These are phyloP conservation scores for Aurelia aurita complex sp. Pacific DNA, from an alignment of 30 jellyfish, hydroid and myxozoan species.

Conservation along the genomic window DNA sequence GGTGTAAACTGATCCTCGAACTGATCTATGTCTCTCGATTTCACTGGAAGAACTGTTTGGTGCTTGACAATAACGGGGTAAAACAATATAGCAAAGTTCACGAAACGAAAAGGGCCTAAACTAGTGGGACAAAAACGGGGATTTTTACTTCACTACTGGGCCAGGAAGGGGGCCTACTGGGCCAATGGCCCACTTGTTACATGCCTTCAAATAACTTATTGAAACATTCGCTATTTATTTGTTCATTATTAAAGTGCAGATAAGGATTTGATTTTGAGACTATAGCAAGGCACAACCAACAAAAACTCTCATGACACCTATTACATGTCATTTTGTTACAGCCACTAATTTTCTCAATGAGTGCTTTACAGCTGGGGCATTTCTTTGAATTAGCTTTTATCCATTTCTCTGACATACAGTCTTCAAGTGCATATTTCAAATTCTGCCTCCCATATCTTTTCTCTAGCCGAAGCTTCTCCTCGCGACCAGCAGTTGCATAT, in stretches of 20 bases:
- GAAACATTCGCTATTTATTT: constrained; percentile 49
- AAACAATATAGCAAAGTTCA: too few relatives aligned
- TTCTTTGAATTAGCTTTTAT: constrained; percentile 67
- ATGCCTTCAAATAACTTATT: constrained; percentile 87
- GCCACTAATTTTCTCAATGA: constrained; percentile 84
- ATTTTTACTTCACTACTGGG: too few relatives aligned
- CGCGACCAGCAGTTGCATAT: constrained; percentile 64
- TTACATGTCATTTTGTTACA: constrained; percentile 93
- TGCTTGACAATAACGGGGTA: too few relatives aligned
- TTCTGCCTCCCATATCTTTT: constrained; percentile 74
- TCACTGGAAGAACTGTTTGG: too few relatives aligned
- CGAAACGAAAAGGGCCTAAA: too few relatives aligned
- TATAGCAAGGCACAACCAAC: constrained; percentile 83
- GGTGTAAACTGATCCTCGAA: too few relatives aligned
- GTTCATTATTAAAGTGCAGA: constrained; percentile 71
- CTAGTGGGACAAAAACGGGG: too few relatives aligned
- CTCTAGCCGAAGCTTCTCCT: constrained; percentile 62
- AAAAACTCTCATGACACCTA: constrained; percentile 69
- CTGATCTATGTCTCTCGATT: too few relatives aligned
- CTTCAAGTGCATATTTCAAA: constrained; percentile 75
- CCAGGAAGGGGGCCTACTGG: too few relatives aligned
- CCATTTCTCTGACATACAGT: constrained; percentile 78
- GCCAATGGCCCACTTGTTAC: too few relatives aligned
- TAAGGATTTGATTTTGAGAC: constrained; percentile 71
- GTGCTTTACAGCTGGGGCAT: constrained; percentile 83